Evolutionary conservation across 2,113 vertebrate genomes (phyloP).

Genomic region (Crotalus helleri): DNA sequence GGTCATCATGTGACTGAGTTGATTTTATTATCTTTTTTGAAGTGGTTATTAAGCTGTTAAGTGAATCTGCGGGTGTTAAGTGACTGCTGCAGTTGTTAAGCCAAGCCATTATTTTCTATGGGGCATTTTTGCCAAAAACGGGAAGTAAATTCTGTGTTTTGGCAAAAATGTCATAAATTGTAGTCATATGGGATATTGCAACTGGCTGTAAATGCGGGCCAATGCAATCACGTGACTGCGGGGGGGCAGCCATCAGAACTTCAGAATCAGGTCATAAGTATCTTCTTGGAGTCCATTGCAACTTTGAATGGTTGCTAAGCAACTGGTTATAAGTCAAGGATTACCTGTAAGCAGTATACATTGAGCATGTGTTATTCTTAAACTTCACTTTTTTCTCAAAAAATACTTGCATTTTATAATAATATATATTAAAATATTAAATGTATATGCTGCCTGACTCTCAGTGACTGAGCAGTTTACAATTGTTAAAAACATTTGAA

Average conservation of each 20-base stretch:
- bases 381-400: not conserved
- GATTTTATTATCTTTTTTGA: not conserved
- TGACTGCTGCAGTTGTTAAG: not conserved
- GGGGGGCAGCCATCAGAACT: not conserved
- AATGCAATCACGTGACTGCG: not conserved
- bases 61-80: not conserved
- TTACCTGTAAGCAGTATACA: not conserved
- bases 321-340: not conserved
- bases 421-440: not conserved
- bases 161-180: not conserved
- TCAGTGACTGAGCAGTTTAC: not conserved
- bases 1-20: not conserved
- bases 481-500: not conserved
- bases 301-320: not conserved
- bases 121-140: not conserved
- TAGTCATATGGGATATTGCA: not conserved
- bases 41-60: not conserved
- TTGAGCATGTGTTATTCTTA: not conserved
- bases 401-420: not conserved
- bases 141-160: not conserved
- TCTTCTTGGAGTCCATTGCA: not conserved
- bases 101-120: not conserved
- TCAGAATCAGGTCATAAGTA: not conserved
- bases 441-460: not conserved
- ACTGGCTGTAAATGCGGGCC: not conserved